Percentiles rank a stretch among this genome's conserved stretches.
Conservation (phyloP, 2,888 invertebrate species). For the Phorcus lineatus region DNA sequence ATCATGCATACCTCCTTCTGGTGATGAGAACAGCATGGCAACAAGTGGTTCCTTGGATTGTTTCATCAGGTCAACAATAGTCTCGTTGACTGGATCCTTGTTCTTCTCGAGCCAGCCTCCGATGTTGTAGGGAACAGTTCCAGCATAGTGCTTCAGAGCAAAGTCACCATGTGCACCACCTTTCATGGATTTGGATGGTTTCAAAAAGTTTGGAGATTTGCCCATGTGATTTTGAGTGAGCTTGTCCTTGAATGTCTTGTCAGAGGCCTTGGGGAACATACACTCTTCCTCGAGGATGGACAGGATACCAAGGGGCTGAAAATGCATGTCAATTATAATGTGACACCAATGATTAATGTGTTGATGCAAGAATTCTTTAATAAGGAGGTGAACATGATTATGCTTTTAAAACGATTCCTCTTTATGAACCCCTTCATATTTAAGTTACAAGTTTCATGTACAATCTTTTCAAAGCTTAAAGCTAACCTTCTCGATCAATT, state of each 20-base stretch:
- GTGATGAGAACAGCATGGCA: conserved; percentile 59
- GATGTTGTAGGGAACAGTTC: conserved; percentile 98
- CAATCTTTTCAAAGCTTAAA: too few species aligned
- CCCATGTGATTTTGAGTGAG: conserved; percentile 99
- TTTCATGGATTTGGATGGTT: conserved; percentile 89
- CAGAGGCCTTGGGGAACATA: conserved; percentile 99
- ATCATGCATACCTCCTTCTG: conserved; percentile 34
- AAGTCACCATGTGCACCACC: conserved; percentile 94
- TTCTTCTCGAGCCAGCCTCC: conserved; percentile 99
- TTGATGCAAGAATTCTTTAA: too few species aligned
- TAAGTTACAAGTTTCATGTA: too few species aligned
- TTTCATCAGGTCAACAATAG: conserved; percentile 97
- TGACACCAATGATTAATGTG: too few species aligned
- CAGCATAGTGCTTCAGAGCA: conserved; percentile 99
- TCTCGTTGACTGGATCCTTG: conserved; percentile 99
- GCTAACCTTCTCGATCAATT: conserved; percentile 79
- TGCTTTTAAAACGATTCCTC: too few species aligned
- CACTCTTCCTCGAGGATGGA: conserved; percentile 99
- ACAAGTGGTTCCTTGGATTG: conserved; percentile 78
- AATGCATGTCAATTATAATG: too few species aligned
- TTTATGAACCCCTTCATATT: too few species aligned
- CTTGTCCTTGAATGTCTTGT: conserved; percentile 98
- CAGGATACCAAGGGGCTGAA: conserved; percentile 98
- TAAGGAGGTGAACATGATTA: too few species aligned
- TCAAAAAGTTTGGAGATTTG: conserved; percentile 80